Conservation (phyloP, 2,888 invertebrate species). For the Podabrus alpinus region DNA sequence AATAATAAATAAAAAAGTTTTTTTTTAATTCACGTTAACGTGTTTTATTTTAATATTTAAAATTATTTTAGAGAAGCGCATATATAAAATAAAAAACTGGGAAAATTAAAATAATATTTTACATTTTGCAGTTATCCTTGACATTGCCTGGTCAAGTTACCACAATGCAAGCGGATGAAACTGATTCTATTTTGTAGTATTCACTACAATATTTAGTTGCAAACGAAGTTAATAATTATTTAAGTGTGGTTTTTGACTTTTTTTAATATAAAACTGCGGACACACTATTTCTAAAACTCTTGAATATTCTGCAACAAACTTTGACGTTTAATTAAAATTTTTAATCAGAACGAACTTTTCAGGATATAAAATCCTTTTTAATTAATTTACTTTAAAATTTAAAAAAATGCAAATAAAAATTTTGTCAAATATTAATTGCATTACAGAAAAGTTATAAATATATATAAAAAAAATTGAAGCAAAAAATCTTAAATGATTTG, state of each 20-base stretch:
- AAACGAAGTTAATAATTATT: too few relatives aligned
- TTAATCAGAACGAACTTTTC: not conserved
- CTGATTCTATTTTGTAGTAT: not conserved
- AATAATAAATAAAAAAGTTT: not conserved
- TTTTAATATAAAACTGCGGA: too few relatives aligned
- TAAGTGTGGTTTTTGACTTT: not conserved
- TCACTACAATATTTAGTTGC: not conserved
- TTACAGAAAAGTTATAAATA: not conserved
- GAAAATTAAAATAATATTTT: not conserved
- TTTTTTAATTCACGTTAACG: not conserved
- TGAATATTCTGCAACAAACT: not conserved
- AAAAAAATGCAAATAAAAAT: not conserved
- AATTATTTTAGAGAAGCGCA: not conserved
- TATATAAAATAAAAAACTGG: not conserved
- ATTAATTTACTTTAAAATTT: not conserved
- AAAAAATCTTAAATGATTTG: not conserved
- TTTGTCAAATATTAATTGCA: not conserved
- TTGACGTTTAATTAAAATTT: not conserved
- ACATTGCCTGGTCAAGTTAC: not conserved
- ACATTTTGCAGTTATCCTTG: not conserved
- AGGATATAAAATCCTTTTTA: not conserved
- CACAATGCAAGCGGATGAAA: not conserved
- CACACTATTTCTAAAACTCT: not conserved
- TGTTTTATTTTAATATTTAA: not conserved
- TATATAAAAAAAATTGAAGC: too few relatives aligned